Percentiles rank a stretch among this genome's conserved stretches.
Conservation (phyloP, 2,797 vertebrate species). For the Oreochromis mossambicus region DNA sequence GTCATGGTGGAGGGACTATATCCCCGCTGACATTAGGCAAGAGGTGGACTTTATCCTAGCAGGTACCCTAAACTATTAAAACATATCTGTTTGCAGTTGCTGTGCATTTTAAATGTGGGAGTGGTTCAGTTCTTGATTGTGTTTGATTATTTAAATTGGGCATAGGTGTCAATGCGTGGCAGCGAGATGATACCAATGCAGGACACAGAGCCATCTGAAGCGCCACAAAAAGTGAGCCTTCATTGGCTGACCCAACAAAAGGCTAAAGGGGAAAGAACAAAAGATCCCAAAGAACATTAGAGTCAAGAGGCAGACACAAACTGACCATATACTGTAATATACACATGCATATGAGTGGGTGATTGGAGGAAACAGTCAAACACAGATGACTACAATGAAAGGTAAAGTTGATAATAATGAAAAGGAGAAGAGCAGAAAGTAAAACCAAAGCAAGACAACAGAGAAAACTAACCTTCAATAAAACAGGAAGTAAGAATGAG, state of each 20-base stretch:
- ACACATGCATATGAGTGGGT: neutral
- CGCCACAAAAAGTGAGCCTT: neutral
- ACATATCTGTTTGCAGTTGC: neutral
- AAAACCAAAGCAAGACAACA: too few relatives aligned
- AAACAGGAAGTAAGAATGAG: neutral
- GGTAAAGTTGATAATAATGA: neutral
- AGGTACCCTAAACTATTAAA: neutral
- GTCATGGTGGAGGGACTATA: neutral
- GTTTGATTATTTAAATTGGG: neutral
- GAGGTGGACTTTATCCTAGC: neutral
- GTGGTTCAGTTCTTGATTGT: neutral
- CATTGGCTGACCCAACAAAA: neutral
- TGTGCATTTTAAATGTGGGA: neutral
- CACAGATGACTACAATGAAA: neutral
- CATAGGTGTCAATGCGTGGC: neutral
- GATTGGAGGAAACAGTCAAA: neutral
- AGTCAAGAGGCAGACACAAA: neutral
- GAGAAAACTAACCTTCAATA: neutral
- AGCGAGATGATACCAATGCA: neutral
- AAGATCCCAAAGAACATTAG: neutral
- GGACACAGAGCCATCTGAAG: neutral
- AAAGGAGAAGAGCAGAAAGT: neutral
- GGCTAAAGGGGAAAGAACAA: fast-evolving
- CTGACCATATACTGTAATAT: neutral
- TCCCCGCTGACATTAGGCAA: neutral